Conservation (phyloP, 2,113 vertebrate genomes). For the Phasianus colchicus region DNA sequence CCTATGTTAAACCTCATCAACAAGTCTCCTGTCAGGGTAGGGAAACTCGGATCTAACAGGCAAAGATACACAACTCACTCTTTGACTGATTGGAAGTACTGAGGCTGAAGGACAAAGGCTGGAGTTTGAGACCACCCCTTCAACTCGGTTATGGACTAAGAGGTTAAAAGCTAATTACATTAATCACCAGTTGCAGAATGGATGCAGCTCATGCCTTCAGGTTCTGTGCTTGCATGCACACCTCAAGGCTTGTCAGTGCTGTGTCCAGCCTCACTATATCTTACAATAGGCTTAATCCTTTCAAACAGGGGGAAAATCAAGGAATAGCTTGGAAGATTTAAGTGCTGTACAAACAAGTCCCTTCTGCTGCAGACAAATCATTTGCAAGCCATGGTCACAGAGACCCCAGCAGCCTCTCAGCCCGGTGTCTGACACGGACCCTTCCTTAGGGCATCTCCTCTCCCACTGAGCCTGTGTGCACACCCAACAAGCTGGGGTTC, state of each 20-base stretch:
- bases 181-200: background rate
- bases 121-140: background rate
- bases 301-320: background rate
- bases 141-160: background rate
- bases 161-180: background rate
- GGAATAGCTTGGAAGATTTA: background rate
- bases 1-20: background rate
- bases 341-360: background rate
- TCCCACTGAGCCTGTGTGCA: rapidly evolving
- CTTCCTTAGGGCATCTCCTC: rapidly evolving
- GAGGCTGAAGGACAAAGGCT: background rate
- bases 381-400: rapidly evolving
- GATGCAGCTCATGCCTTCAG: background rate
- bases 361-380: background rate
- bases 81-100: background rate
- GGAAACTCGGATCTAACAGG: background rate
- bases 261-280: background rate
- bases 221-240: rapidly evolving
- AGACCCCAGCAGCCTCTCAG: background rate
- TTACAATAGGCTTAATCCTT: background rate
- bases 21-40: background rate
- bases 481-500: rapidly evolving
- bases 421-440: rapidly evolving
- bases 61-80: background rate
- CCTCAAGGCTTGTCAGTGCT: background rate